Percentiles rank a stretch among this genome's conserved stretches.
Conservation (phyloP, 2,888 invertebrate genomes). For the Drosophila acutilabella region DNA sequence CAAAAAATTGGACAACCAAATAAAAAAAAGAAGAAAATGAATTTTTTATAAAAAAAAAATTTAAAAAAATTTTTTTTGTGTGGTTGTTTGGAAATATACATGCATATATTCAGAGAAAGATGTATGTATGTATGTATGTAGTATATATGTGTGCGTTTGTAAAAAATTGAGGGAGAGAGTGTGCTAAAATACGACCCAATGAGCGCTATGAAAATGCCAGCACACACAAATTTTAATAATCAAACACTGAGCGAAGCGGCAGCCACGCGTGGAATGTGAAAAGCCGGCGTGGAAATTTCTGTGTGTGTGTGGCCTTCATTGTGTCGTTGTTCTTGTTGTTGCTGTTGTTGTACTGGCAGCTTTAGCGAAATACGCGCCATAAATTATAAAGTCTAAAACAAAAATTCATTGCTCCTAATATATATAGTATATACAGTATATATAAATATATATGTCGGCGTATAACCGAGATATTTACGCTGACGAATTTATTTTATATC, state of each 20-base stretch:
- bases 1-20: slow-evolving; percentile 42
- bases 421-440: neutral
- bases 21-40: too few relatives aligned
- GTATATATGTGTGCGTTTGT: neutral
- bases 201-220: slow-evolving; percentile 75
- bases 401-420: slow-evolving; percentile 70
- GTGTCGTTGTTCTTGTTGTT: slow-evolving; percentile 23
- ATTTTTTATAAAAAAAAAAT: too few relatives aligned
- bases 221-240: slow-evolving; percentile 75
- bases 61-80: too few relatives aligned
- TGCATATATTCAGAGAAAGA: neutral
- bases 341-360: slow-evolving; percentile 39
- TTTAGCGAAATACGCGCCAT: slow-evolving; percentile 60
- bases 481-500: slow-evolving; percentile 46
- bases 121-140: neutral
- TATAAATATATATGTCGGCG: slow-evolving; percentile 27
- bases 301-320: slow-evolving; percentile 30
- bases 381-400: slow-evolving; percentile 73
- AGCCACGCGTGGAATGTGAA: slow-evolving; percentile 74
- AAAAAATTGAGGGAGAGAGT: slow-evolving; percentile 1
- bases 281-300: slow-evolving; percentile 61
- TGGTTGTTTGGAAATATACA: too few relatives aligned
- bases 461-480: slow-evolving; percentile 20
- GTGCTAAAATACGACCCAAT: slow-evolving; percentile 60
- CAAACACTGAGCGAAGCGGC: slow-evolving; percentile 60